These are phyloP conservation scores for Aurelia aurita DNA, from an alignment of 30 jellyfish, hydroid and myxozoan genomes.

Conservation along the genomic window DNA sequence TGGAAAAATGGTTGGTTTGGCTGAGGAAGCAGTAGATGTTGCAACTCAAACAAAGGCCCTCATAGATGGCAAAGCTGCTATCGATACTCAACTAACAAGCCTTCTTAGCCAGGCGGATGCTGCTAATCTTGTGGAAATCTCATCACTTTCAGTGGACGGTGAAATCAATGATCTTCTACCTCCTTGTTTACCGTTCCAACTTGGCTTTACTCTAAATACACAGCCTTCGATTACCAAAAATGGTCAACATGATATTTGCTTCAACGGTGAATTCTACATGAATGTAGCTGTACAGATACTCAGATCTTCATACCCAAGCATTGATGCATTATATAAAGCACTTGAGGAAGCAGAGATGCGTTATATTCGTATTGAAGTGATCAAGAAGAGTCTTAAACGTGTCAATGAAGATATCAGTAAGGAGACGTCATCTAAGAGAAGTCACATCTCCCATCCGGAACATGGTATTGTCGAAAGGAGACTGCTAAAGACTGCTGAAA, in stretches of 20 bases:
- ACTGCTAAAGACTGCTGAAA: slow-evolving; percentile 1
- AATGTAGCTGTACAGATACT: background rate
- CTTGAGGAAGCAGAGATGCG: too few relatives aligned
- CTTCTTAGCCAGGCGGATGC: background rate
- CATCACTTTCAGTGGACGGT: background rate
- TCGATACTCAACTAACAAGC: too few relatives aligned
- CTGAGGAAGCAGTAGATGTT: slow-evolving; percentile 1
- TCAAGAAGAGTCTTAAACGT: too few relatives aligned
- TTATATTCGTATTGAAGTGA: too few relatives aligned
- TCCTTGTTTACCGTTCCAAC: slow-evolving; percentile 5
- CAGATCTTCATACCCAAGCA: background rate
- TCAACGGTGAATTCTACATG: slow-evolving; percentile 5
- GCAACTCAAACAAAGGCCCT: background rate
- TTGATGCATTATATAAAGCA: too few relatives aligned
- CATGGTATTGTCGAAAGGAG: slow-evolving; percentile 1
- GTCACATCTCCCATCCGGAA: too few relatives aligned
- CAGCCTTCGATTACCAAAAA: background rate
- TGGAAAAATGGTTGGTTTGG: background rate
- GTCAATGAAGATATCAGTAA: too few relatives aligned
- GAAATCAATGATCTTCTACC: slow-evolving; percentile 1
- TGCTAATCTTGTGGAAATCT: background rate
- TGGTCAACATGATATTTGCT: slow-evolving; percentile 10
- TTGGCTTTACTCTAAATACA: background rate
- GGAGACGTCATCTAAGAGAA: too few relatives aligned
- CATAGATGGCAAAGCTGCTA: too few relatives aligned